Conservation (phyloP, 2,888 invertebrate species). For the Sipha maydis region DNA sequence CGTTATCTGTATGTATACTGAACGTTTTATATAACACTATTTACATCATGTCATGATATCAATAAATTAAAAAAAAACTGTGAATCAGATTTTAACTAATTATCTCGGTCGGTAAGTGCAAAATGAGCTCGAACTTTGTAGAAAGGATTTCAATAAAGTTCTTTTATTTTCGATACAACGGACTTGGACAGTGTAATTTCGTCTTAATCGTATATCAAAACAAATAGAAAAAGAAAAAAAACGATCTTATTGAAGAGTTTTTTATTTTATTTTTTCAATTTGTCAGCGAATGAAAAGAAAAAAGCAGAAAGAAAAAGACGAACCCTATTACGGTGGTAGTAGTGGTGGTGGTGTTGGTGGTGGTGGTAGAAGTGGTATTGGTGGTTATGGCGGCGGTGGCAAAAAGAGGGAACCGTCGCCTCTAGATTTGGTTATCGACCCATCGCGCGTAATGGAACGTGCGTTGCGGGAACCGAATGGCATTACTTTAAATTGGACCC, state of each 20-base stretch:
- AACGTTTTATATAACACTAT: no score
- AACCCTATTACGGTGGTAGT: neutral
- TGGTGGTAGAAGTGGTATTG: neutral
- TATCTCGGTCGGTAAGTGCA: neutral
- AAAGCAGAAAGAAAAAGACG: conserved; percentile 23
- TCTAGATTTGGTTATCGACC: conserved; percentile 56
- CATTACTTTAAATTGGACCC: conserved; percentile 59
- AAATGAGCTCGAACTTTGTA: neutral
- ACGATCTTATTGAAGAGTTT: neutral
- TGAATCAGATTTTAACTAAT: neutral
- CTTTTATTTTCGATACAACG: neutral
- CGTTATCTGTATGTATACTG: no score
- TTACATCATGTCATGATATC: no score
- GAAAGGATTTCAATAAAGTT: neutral
- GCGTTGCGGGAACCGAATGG: conserved; percentile 48
- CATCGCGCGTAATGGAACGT: conserved; percentile 53
- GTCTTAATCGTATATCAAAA: conserved; percentile 13
- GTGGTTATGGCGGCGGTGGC: neutral
- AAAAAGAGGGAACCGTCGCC: conserved; percentile 25
- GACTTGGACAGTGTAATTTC: conserved; percentile 27
- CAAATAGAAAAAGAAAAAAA: neutral
- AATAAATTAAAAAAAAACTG: neutral
- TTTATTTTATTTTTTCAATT: conserved; percentile 34
- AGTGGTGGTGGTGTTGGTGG: neutral
- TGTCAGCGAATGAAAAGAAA: conserved; percentile 45